These are phyloP conservation scores for Poeciliopsis retropinna DNA, from an alignment of 2,113 vertebrate species.

Conservation along the genomic window DNA sequence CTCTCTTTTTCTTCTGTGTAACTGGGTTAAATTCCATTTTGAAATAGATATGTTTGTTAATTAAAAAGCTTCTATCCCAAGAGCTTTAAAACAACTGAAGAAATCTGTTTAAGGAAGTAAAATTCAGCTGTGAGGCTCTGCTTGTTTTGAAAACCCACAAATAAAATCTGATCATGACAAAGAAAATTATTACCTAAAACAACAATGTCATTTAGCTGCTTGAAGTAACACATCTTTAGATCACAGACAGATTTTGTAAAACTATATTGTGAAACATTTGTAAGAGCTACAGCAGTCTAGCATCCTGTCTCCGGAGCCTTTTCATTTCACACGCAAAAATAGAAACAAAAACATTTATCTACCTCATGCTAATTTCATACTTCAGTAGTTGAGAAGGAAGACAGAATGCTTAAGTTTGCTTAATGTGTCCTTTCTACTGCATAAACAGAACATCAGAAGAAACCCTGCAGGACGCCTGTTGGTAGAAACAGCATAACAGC, in stretches of 20 bases:
- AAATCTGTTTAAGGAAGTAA: slow-evolving; percentile 50
- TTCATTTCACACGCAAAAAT: neutral
- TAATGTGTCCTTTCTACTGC: slow-evolving; percentile 55
- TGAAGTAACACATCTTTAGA: neutral
- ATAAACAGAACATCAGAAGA: slow-evolving; percentile 14
- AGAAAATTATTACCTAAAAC: slow-evolving; percentile 9
- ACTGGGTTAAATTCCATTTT: slow-evolving; percentile 37
- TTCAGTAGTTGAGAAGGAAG: slow-evolving; percentile 44
- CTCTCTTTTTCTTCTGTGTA: neutral
- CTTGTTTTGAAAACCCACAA: slow-evolving; percentile 3
- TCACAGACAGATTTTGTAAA: neutral
- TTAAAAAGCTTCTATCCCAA: slow-evolving; percentile 58
- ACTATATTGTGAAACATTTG: neutral
- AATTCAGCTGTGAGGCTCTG: slow-evolving; percentile 8
- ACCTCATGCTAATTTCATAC: slow-evolving; percentile 65
- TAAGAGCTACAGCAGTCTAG: neutral
- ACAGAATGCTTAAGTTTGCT: slow-evolving; percentile 73
- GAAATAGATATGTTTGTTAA: slow-evolving; percentile 52
- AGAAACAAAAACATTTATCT: neutral
- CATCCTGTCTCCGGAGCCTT: neutral
- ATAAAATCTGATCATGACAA: slow-evolving; percentile 1
- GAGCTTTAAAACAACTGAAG: slow-evolving; percentile 51
- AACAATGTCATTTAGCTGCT: slow-evolving; percentile 34
- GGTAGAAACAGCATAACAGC: slow-evolving; percentile 21
- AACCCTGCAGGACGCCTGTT: slow-evolving; percentile 31